Evolutionary conservation across 2,888 invertebrate species (phyloP), one percentile per base, ranked within the genome.

Genomic region (Rhagonycha lutea): DNA sequence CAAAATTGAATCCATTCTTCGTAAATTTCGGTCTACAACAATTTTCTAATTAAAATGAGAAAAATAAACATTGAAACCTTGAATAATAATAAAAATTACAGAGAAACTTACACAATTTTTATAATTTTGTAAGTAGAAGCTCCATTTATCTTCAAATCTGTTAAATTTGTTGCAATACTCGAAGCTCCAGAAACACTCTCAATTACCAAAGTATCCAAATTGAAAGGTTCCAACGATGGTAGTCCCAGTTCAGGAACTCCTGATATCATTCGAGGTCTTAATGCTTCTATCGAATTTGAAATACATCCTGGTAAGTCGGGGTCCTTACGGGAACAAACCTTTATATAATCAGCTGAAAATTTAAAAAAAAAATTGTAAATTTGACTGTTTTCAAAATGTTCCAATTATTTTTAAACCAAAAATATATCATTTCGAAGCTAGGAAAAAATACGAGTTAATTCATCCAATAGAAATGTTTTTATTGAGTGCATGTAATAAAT

Each of bases 271-370:
- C 32, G 60, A 3, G 72, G 69, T 29, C 61, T 26, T n/a, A 76
- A 26, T 2, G 4, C 2, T 12, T 69, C 69, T 26, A 76, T 70
- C 1, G 76, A 76, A 3, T 69, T 29, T 10, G 10, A 24, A 11
- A 76, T 76, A 61, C 76, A 76, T n/a, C 24, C 70, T 23, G 76
- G 18, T 61, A 76, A 32, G 12, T 76, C 68, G 14, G 63, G 67
- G 26, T 73, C 60, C 7, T 63, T 61, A 11, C 47, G 72, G 2
- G 62, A 70, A 18, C 76, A 76, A 3, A 76, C 76, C 18, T 72
- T 69, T n/a, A 76, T 76, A 23, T 72, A 76, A 14, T 60, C 26
- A 9, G 76, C 76, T 76, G 70, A 28, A 74, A 74, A 12, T 32
- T 24, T 3, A 26, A 26, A 26, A 26, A 4, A 26, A 61, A 69